Percentiles rank a stretch among this genome's conserved stretches.
Evolutionary conservation across 2,113 vertebrate genomes (phyloP).

Genomic region (Nanorana parkeri): DNA sequence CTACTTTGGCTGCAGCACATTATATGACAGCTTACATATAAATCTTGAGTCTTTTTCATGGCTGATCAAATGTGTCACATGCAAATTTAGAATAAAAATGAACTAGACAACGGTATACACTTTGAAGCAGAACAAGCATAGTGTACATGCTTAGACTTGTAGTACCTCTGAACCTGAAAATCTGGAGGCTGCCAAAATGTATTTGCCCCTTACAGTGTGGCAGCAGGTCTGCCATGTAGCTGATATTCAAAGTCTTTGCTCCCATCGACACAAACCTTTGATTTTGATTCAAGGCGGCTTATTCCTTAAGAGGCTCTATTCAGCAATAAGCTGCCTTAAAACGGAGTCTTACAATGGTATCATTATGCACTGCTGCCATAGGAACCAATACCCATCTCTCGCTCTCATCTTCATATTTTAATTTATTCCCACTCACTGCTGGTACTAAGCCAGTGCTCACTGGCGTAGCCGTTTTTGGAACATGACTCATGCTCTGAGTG

Average conservation of each 20-base stretch:
- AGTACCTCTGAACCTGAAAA: too few relatives aligned
- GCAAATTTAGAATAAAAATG: too few relatives aligned
- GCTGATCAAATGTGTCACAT: too few relatives aligned
- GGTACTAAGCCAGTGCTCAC: constrained; percentile 37
- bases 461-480: constrained; percentile 54
- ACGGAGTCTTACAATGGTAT: constrained; percentile 40
- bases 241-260: not conserved
- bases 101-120: too few relatives aligned
- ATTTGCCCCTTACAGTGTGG: constrained; percentile 1
- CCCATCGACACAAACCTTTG: not conserved
- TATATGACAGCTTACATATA: too few relatives aligned
- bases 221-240: constrained; percentile 3
- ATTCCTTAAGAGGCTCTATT: constrained; percentile 12
- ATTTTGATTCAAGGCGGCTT: not conserved
- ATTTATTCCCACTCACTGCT: constrained; percentile 53
- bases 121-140: too few relatives aligned
- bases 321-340: constrained; percentile 37
- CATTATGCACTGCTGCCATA: constrained; percentile 56
- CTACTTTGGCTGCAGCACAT: too few relatives aligned
- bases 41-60: too few relatives aligned
- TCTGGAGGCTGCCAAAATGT: too few relatives aligned
- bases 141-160: too few relatives aligned
- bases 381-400: constrained; percentile 47
- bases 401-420: constrained; percentile 52
- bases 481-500: constrained; percentile 51